Evolutionary conservation across 2,888 invertebrate genomes (phyloP).

Genomic region (Pseudeuparius sepicola): DNA sequence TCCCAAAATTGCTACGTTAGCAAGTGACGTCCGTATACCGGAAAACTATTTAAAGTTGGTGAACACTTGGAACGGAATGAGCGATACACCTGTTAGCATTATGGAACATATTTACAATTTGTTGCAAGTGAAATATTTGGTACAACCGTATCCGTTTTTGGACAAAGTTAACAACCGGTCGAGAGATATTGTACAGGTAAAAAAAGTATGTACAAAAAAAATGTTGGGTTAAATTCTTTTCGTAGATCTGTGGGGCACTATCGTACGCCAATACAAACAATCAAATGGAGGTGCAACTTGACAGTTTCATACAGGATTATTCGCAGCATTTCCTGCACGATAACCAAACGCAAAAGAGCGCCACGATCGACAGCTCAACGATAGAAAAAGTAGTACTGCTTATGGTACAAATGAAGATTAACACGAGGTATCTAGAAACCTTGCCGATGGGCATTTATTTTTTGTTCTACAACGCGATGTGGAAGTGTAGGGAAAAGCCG

Average conservation of each 20-base stretch:
- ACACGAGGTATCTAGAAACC: constrained; percentile 56
- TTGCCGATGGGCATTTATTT: constrained; percentile 63
- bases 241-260: constrained; percentile 29
- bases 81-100: constrained; percentile 55
- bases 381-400: constrained; percentile 43
- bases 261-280: constrained; percentile 21
- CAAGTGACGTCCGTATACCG: constrained; percentile 42
- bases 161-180: constrained; percentile 62
- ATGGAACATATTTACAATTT: constrained; percentile 60
- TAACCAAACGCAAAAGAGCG: constrained; percentile 15
- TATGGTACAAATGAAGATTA: constrained; percentile 48
- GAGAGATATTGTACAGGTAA: constrained; percentile 64
- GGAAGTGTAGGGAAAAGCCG: constrained; percentile 59
- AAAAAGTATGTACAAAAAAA: too few relatives aligned
- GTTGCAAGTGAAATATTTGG: constrained; percentile 44
- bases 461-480: constrained; percentile 57
- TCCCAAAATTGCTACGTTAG: constrained; percentile 40
- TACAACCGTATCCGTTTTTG: constrained; percentile 60
- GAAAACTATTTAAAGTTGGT: constrained; percentile 49
- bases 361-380: constrained; percentile 19
- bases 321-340: constrained; percentile 3
- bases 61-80: constrained; percentile 51
- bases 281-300: constrained; percentile 21
- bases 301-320: constrained; percentile 26
- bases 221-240: constrained; percentile 11